These are phyloP conservation scores for Thelaira solivaga DNA, from an alignment of 2,888 invertebrate genomes.

Conservation along the genomic window DNA sequence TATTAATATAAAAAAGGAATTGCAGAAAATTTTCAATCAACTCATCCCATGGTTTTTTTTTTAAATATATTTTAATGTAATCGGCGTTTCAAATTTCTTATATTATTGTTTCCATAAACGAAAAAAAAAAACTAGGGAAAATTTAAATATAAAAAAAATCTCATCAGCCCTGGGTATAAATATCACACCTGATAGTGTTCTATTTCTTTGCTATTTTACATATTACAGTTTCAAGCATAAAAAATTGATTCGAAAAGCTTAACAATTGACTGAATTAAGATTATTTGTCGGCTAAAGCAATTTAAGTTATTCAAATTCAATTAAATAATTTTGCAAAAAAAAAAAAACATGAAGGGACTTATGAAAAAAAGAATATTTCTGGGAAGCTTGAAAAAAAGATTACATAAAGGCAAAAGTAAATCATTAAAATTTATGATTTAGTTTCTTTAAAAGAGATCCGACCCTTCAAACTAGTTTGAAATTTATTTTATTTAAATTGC, in stretches of 20 bases:
- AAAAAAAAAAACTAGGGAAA: too few relatives aligned
- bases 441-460: too few relatives aligned
- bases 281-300: background rate
- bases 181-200: constrained; percentile 43
- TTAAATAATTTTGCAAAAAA: background rate
- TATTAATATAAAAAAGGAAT: background rate
- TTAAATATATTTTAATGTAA: background rate
- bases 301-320: background rate
- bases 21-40: constrained; percentile 39
- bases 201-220: background rate
- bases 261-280: background rate
- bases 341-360: background rate
- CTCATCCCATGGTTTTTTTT: background rate
- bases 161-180: background rate
- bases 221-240: constrained; percentile 7
- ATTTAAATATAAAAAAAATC: constrained; percentile 9
- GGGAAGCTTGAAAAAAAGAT: background rate
- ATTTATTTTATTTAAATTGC: too few relatives aligned
- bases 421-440: too few relatives aligned
- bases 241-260: constrained; percentile 20
- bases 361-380: too few relatives aligned
- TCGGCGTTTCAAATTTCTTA: constrained; percentile 22
- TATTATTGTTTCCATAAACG: background rate
- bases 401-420: too few relatives aligned
- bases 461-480: too few relatives aligned